phyloP scores from a whole-genome alignment of 2,888 invertebrate species.

The Lingula anatina region DNA sequence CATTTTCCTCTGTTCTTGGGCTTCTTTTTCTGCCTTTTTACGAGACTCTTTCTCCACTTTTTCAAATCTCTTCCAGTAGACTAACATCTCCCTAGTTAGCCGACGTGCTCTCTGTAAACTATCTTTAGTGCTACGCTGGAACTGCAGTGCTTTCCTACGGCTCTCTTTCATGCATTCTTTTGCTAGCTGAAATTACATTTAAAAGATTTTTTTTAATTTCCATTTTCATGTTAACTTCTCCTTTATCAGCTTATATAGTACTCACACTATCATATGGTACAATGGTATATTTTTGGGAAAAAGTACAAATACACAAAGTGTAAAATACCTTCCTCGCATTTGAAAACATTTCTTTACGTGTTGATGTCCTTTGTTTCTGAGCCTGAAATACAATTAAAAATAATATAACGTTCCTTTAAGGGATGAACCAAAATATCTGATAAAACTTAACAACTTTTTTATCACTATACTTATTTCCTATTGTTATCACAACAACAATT shows the following conservation, averaged over 20 bases:
- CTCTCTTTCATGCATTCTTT: conserved; percentile 50
- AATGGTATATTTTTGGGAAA: too few relatives aligned
- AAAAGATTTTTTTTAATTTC: too few relatives aligned
- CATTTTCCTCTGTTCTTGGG: conserved; percentile 90
- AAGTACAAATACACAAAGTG: too few relatives aligned
- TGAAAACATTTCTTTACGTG: conserved; percentile 80
- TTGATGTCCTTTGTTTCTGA: conserved; percentile 70
- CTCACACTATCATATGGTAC: too few relatives aligned
- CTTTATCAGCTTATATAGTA: too few relatives aligned
- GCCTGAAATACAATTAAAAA: conserved; percentile 53
- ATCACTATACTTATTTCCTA: too few relatives aligned
- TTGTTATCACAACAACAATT: too few relatives aligned
- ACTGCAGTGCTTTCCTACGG: conserved; percentile 60
- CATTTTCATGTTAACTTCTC: too few relatives aligned
- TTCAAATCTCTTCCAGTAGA: conserved; percentile 91
- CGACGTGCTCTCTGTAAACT: conserved; percentile 86
- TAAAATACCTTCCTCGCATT: conserved; percentile 65
- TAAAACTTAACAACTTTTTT: too few relatives aligned
- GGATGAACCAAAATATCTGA: too few relatives aligned
- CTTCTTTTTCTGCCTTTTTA: conserved; percentile 83
- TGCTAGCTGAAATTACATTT: too few relatives aligned
- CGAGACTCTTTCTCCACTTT: conserved; percentile 88
- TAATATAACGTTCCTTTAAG: neutral
- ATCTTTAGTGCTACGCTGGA: conserved; percentile 90
- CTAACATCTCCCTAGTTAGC: conserved; percentile 85